Evolutionary conservation across 2,888 invertebrate genomes (phyloP), one percentile per base, ranked within the genome.

Genomic region (Eumerus sabulonum): DNA sequence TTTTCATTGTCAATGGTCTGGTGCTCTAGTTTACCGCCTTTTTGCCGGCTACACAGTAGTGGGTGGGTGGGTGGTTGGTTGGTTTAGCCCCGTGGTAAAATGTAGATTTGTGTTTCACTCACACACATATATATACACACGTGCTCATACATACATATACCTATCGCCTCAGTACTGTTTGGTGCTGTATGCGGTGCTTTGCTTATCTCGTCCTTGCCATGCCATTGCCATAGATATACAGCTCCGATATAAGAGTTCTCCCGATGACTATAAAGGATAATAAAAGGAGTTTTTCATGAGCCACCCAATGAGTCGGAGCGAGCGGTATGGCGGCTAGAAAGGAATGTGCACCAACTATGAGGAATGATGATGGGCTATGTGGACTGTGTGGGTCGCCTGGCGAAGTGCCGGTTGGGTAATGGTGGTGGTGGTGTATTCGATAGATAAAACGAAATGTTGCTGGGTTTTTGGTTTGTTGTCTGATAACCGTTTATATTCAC

Each of bases 321-420:
- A n/a, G n/a, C n/a, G n/a, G n/a, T n/a, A n/a, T n/a, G 35, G 68
- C 62, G 67, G 44, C 50, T 63, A 67, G 81, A 81, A 77, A 74
- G 66, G 76, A 74, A 82, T 83, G 77, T 27, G 81, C 83, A 84
- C 82, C 85, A 84, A 53, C 68, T 68, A 79, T 79, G 79, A 79
- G 73, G 70, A 79, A 79, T 79, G 79, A 79, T 74, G 79, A 79
- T 79, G 79, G 74, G 38, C 56, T 62, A 7, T 4, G 54, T 18
- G 45, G 38, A 16, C 3, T 27, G 27, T 27, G 27, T 27, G 27
- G 27, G 27, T 7, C 27, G 27, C 7, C 18, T 44, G 47, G 27
- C 50, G 17, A 9, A 44, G 9, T 44, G 17, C 45, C 38, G 38
- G 53, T 9, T n/a, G 40, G 60, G 14, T 18, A 36, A 12, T 44